Evolutionary conservation across 1,140 invertebrate species (phyloP).

Genomic region (Drosophila leontia): DNA sequence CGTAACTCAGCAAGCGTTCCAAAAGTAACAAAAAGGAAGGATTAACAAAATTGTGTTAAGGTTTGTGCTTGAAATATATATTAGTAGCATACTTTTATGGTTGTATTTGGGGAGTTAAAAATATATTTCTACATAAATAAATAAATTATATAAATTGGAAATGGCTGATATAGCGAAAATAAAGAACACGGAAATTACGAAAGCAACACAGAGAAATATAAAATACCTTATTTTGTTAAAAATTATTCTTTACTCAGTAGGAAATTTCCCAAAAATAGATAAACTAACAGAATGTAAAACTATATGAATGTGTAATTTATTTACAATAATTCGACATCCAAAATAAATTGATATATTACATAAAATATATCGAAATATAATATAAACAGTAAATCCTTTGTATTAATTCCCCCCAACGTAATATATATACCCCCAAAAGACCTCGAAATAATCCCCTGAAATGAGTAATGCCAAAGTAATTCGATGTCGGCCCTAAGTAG

Average conservation of each 20-base stretch:
- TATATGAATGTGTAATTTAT: too few relatives aligned
- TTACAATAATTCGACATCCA: too few relatives aligned
- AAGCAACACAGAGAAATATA: too few relatives aligned
- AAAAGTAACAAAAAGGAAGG: neutral
- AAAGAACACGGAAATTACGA: too few relatives aligned
- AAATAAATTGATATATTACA: neutral
- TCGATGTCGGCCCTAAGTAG: slow-evolving; percentile 48
- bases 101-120: too few relatives aligned
- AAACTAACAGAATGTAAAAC: too few relatives aligned
- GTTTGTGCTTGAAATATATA: neutral
- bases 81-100: slow-evolving; percentile 28
- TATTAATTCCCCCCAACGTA: neutral
- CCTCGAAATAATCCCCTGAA: slow-evolving; percentile 2
- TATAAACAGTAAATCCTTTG: neutral
- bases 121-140: too few relatives aligned
- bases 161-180: too few relatives aligned
- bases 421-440: neutral
- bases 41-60: neutral
- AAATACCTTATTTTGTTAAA: too few relatives aligned
- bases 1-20: slow-evolving; percentile 1
- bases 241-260: too few relatives aligned
- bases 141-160: too few relatives aligned
- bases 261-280: too few relatives aligned
- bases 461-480: slow-evolving; percentile 74
- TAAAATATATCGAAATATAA: neutral